Evolutionary conservation across 2,888 invertebrate genomes (phyloP).

Genomic region (Bellardia bayeri): DNA sequence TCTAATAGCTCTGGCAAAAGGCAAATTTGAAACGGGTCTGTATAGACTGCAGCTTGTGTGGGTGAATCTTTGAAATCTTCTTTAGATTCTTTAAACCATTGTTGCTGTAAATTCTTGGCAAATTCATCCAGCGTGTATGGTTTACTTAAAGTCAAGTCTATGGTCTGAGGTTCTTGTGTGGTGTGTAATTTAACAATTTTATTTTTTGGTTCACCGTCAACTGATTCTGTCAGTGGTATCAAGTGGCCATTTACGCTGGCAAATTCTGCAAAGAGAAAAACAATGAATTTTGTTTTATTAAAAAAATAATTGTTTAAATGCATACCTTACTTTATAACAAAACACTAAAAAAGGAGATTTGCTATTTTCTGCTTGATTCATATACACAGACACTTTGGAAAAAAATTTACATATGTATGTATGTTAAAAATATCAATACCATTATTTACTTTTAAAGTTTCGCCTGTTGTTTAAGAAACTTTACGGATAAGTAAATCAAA

Average conservation of each 20-base stretch:
- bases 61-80: slow-evolving; percentile 74
- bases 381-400: slow-evolving; percentile 25
- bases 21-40: slow-evolving; percentile 89
- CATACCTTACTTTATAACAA: slow-evolving; percentile 79
- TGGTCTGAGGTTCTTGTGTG: slow-evolving; percentile 27
- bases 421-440: neutral
- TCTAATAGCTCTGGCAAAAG: slow-evolving; percentile 87
- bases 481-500: neutral
- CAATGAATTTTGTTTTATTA: slow-evolving; percentile 81
- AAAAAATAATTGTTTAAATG: slow-evolving; percentile 74
- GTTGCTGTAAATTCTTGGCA: slow-evolving; percentile 67
- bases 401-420: too few species aligned
- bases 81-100: slow-evolving; percentile 75
- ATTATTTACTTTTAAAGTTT: slow-evolving; percentile 5
- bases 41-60: slow-evolving; percentile 84
- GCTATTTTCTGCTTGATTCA: slow-evolving; percentile 39
- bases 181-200: slow-evolving; percentile 75
- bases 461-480: neutral
- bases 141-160: slow-evolving; percentile 75
- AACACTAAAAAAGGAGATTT: slow-evolving; percentile 35
- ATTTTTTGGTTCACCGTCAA: slow-evolving; percentile 67
- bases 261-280: slow-evolving; percentile 68
- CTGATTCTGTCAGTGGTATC: neutral
- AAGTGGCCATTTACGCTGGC: slow-evolving; percentile 45
- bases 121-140: slow-evolving; percentile 75